Evolutionary conservation across 1,140 invertebrate species (phyloP).

Genomic region (Belonocnema kinseyi): DNA sequence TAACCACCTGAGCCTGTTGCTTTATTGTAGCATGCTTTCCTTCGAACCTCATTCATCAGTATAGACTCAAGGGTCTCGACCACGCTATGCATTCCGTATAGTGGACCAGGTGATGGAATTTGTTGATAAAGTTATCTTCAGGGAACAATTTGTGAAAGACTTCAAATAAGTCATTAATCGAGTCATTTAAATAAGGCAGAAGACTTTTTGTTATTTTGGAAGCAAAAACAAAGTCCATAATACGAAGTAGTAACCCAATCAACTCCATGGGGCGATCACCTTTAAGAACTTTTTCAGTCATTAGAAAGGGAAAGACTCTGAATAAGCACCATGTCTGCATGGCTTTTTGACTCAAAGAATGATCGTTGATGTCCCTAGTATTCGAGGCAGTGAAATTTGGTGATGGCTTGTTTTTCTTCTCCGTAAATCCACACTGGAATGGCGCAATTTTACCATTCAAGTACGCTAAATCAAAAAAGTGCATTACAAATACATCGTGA

Average conservation of each 20-base stretch:
- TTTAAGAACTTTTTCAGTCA: slow-evolving; percentile 40
- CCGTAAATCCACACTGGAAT: too few species aligned
- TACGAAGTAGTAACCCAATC: slow-evolving; percentile 46
- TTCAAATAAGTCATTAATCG: slow-evolving; percentile 40
- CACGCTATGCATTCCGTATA: slow-evolving; percentile 22
- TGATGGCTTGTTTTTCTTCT: too few species aligned
- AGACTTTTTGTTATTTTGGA: slow-evolving; percentile 43
- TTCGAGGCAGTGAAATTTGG: too few species aligned
- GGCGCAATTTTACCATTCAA: too few species aligned
- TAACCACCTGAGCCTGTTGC: too few species aligned
- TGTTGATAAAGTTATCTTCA: slow-evolving; percentile 34
- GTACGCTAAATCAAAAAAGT: slow-evolving; percentile 33
- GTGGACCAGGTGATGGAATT: slow-evolving; percentile 25
- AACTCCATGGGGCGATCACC: slow-evolving; percentile 49
- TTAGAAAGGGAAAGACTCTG: slow-evolving; percentile 49
- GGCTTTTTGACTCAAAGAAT: slow-evolving; percentile 54
- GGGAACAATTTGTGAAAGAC: slow-evolving; percentile 36
- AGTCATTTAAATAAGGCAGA: slow-evolving; percentile 37
- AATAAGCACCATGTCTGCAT: slow-evolving; percentile 19
- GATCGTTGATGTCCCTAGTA: slow-evolving; percentile 39
- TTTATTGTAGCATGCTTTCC: too few species aligned
- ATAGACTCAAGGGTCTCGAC: neutral
- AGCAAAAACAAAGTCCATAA: slow-evolving; percentile 60
- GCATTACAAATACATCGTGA: slow-evolving; percentile 34
- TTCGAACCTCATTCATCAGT: too few species aligned